A percentile compares a stretch with the other conserved stretches of the same genome.
These are phyloP conservation scores for Latrodectus geometricus DNA, from an alignment of 1,140 invertebrate genomes.

Conservation along the genomic window DNA sequence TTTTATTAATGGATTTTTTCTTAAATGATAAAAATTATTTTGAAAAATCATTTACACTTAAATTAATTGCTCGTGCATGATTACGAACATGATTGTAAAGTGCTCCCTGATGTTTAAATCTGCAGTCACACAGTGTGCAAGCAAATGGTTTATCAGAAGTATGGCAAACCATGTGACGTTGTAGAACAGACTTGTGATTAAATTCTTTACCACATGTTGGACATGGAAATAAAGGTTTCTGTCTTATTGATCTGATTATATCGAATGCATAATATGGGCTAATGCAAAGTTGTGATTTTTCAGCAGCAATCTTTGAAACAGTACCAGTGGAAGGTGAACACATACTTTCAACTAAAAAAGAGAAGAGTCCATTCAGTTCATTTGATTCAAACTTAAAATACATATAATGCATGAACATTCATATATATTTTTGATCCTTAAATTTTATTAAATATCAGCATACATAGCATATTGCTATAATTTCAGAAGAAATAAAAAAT, in stretches of 20 bases:
- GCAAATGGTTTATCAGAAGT: neutral
- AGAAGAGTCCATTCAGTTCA: too few relatives aligned
- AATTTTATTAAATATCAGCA: too few relatives aligned
- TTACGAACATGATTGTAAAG: neutral
- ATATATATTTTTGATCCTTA: too few relatives aligned
- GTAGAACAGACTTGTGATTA: neutral
- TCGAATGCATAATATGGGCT: neutral
- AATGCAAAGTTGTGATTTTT: neutral
- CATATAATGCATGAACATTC: too few relatives aligned
- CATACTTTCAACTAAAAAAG: too few relatives aligned
- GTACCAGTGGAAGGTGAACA: too few relatives aligned
- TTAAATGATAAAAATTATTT: too few relatives aligned
- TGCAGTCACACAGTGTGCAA: neutral
- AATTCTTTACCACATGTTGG: neutral
- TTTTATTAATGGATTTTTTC: too few relatives aligned
- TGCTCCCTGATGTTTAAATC: neutral
- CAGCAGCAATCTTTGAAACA: neutral
- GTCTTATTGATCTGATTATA: neutral
- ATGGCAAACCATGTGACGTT: neutral
- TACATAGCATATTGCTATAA: too few relatives aligned
- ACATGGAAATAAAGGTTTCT: neutral
- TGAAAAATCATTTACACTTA: neutral
- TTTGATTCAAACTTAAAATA: too few relatives aligned
- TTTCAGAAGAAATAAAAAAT: too few relatives aligned
- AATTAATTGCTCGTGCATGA: neutral